Conservation (phyloP, 1,140 invertebrate species). For the Saccostrea glomerata region DNA sequence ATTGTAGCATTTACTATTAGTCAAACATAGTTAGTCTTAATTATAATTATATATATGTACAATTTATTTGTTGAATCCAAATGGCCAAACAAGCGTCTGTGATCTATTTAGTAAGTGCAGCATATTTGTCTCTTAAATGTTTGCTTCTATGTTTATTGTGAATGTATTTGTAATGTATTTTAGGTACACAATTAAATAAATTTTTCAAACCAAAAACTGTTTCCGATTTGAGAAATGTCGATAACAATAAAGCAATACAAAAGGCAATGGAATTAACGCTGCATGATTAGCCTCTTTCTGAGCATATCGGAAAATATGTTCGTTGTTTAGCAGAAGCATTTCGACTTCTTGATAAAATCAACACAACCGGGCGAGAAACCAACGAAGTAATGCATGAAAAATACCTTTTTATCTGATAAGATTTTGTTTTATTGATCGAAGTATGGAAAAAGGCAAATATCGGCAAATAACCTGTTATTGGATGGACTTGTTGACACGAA, state of each 20-base stretch:
- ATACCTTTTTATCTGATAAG: not conserved
- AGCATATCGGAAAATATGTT: not conserved
- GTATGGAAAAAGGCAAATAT: not conserved
- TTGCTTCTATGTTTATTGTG: not conserved
- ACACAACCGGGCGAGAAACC: not conserved
- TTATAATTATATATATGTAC: not conserved
- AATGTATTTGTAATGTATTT: not conserved
- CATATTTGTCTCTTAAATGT: not conserved
- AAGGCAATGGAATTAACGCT: not conserved
- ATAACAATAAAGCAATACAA: not conserved
- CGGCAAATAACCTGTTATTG: not conserved
- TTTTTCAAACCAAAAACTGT: not conserved
- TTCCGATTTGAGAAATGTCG: not conserved
- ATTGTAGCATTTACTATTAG: not conserved
- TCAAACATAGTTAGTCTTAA: not conserved
- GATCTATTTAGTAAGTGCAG: not conserved
- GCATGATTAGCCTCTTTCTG: not conserved
- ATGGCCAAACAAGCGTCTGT: constrained; percentile 13
- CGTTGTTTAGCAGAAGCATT: not conserved
- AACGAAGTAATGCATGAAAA: not conserved
- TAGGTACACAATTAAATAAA: not conserved
- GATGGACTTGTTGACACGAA: not conserved
- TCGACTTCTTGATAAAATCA: constrained; percentile 3
- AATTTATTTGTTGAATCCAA: not conserved
- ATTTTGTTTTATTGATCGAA: not conserved